phyloP scores from a whole-genome alignment of 2,113 vertebrate genomes.

The Xyrauchen texanus region DNA sequence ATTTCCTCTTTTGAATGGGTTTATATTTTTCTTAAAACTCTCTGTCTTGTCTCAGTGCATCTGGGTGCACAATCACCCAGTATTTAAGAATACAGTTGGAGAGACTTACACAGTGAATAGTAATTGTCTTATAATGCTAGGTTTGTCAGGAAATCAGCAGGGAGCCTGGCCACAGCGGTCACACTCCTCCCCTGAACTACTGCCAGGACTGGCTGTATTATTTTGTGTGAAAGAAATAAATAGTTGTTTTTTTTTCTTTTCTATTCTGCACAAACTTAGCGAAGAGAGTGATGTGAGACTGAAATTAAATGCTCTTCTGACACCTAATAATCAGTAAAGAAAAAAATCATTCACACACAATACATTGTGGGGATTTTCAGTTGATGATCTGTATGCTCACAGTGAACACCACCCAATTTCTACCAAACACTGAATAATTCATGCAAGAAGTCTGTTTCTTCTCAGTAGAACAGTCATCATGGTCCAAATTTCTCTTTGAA shows the following conservation, averaged over 20 bases:
- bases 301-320: conserved; percentile 21
- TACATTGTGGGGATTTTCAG: not conserved
- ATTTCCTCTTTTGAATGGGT: not conserved
- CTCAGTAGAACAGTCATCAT: conserved; percentile 25
- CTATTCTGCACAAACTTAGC: not conserved
- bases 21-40: not conserved
- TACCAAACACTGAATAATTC: conserved; percentile 36
- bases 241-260: not conserved
- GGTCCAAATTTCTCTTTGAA: conserved; percentile 20
- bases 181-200: conserved; percentile 17
- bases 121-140: conserved; percentile 68
- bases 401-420: conserved; percentile 1
- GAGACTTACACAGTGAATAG: conserved; percentile 50
- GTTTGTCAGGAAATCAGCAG: conserved; percentile 71
- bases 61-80: conserved; percentile 52
- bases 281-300: conserved; percentile 2
- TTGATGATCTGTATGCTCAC: conserved; percentile 11
- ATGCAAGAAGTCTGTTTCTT: conserved; percentile 21
- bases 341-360: not conserved
- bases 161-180: conserved; percentile 57
- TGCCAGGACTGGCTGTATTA: conserved; percentile 23
- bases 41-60: not conserved
- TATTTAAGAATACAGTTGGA: conserved; percentile 32
- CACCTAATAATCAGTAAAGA: conserved; percentile 23
- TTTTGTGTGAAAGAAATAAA: conserved; percentile 7